Conservation (phyloP, 64 coral and sea anemone genomes). For the Cladopsammia gracilis region DNA sequence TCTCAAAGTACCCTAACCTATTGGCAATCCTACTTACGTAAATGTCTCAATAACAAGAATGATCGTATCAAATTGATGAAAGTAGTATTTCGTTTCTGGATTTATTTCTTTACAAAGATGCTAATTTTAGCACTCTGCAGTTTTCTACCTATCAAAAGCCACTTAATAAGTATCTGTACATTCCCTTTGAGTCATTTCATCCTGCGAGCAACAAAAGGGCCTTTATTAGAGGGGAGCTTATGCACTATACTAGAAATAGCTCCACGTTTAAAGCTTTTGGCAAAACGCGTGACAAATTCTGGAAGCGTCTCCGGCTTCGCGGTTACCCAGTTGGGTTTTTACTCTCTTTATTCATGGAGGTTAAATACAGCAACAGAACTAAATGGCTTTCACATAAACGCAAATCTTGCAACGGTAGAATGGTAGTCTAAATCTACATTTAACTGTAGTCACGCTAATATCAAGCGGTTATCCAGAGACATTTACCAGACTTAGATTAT, state of each 20-base stretch:
- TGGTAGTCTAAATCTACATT: conserved; percentile 53
- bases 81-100: conserved; percentile 51
- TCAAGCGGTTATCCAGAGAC: conserved; percentile 15
- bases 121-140: conserved; percentile 19
- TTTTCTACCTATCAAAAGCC: conserved; percentile 62
- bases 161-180: conserved; percentile 59
- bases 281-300: conserved; percentile 26
- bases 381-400: conserved; percentile 32
- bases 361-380: conserved; percentile 36
- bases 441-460: conserved; percentile 49
- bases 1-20: too few relatives aligned
- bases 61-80: conserved; percentile 62
- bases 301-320: conserved; percentile 36
- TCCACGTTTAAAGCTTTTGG: not conserved
- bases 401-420: not conserved
- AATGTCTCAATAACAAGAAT: conserved; percentile 22
- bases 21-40: too few relatives aligned
- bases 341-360: conserved; percentile 33
- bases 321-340: conserved; percentile 45
- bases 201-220: conserved; percentile 8
- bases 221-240: conserved; percentile 15
- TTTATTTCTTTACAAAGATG: conserved; percentile 68
- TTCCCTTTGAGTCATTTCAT: conserved; percentile 25
- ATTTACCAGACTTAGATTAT: conserved; percentile 43
- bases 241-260: conserved; percentile 33